Evolutionary conservation across 1,140 invertebrate species (phyloP), one percentile per base, ranked within the genome.

Genomic region (Bombus ignitus): DNA sequence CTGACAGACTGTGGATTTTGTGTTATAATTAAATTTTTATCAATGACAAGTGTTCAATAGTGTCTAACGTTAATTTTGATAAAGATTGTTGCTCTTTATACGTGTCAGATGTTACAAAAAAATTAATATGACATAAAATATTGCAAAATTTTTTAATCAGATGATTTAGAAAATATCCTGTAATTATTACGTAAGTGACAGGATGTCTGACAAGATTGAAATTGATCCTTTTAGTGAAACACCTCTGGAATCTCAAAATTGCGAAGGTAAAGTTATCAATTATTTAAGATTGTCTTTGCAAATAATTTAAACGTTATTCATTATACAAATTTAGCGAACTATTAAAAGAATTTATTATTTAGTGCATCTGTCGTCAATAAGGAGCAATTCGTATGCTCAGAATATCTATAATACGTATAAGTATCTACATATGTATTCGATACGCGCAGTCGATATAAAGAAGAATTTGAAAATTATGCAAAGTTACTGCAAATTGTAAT

Each of bases 151-250:
- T 39, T 47, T n/a, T 73, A 53, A 74, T 81, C 62, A 10, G 3
- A 57, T 9, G 39, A 35, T 15, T 28, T 75, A 2, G 25, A 42
- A 68, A 39, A 12, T 59, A 62, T 68, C 42, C 44, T 59, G n/a
- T 53, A n/a, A 79, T 71, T 44, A 47, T 71, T 78, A 32, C 37
- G n/a, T 42, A 25, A 47, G 73, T 75, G 32, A 70, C 66, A 86
- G 70, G 42, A 94, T 94, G 93, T 94, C 93, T 62, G 79, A 71
- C 25, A 65, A 89, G 15, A 77, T 85, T 53, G 90, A 92, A 71
- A 88, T 94, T 13, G 93, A 94, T 86, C 93, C 93, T 32, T 94
- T 94, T 81, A 92, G 88, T 62, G 93, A 94, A 53, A 91, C 89
- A 76, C 86, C 91, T 2, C 42, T 93, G 70, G 92, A 94, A 28